Conservation (phyloP, 2,797 vertebrate species). For the Coregonus sp. region DNA sequence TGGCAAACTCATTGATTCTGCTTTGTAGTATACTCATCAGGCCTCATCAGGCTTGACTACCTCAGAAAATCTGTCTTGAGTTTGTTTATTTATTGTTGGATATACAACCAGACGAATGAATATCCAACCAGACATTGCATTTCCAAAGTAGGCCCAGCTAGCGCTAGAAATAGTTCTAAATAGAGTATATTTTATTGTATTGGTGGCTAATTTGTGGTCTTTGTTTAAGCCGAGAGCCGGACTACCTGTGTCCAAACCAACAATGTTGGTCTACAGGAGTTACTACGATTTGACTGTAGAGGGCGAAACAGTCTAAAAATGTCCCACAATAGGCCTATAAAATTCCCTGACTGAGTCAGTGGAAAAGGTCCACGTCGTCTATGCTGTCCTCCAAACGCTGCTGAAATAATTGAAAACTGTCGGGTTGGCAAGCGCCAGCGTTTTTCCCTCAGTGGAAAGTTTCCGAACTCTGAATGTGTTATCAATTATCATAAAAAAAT, state of each 20-base stretch:
- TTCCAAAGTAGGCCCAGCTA: neutral
- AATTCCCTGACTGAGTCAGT: neutral
- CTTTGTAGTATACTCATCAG: too few relatives aligned
- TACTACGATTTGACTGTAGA: neutral
- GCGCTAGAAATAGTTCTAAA: neutral
- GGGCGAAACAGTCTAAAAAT: neutral
- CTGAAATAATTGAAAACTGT: constrained; percentile 53
- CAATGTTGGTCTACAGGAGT: neutral
- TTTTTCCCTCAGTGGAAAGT: constrained; percentile 65
- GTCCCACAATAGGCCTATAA: constrained; percentile 2
- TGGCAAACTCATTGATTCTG: too few relatives aligned
- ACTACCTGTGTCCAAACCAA: neutral
- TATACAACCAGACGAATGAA: neutral
- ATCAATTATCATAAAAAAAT: constrained; percentile 83
- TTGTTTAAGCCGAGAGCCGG: too few relatives aligned
- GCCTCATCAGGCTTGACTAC: neutral
- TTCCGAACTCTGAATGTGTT: constrained; percentile 80
- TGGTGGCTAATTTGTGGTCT: too few relatives aligned
- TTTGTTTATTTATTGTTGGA: neutral
- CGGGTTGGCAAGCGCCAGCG: constrained; percentile 68
- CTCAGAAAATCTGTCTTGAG: neutral
- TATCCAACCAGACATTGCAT: neutral
- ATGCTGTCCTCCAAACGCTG: constrained; percentile 33
- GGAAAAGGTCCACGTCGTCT: constrained; percentile 41
- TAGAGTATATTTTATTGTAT: neutral